Percentiles rank a stretch among this genome's conserved stretches.
phyloP scores from a whole-genome alignment of 2,113 vertebrate species.

The Tor tambroides region DNA sequence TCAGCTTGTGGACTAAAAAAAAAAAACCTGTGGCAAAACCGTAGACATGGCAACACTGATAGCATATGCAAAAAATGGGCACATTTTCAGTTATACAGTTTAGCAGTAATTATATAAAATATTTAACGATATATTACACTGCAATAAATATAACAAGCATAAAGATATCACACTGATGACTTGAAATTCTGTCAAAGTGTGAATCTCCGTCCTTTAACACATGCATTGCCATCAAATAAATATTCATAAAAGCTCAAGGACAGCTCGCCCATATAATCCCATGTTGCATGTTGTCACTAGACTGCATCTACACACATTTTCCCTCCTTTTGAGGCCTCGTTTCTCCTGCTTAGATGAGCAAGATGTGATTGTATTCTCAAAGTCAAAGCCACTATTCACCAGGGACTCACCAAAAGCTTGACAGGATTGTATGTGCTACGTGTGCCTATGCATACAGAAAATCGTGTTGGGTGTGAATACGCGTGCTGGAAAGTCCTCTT shows the following conservation, averaged over 20 bases:
- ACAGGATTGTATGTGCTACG: slow-evolving; percentile 36
- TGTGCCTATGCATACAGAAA: slow-evolving; percentile 27
- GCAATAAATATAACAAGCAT: not conserved
- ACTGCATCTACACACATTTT: not conserved
- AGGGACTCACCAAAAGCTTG: slow-evolving; percentile 58
- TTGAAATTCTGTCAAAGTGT: not conserved
- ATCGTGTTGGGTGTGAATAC: not conserved
- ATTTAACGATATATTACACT: not conserved
- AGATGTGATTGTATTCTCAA: slow-evolving; percentile 62
- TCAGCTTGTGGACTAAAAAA: no score
- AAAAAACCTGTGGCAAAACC: no score
- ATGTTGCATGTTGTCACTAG: not conserved
- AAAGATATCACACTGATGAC: not conserved
- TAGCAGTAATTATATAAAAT: not conserved
- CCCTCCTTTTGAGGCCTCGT: not conserved
- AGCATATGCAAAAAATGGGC: no score
- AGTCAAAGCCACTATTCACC: slow-evolving; percentile 60
- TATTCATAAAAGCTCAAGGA: slow-evolving; percentile 30
- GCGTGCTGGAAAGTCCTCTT: slow-evolving; percentile 20
- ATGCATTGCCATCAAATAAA: not conserved
- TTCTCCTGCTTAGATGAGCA: slow-evolving; percentile 39
- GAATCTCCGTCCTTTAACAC: not conserved
- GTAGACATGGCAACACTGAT: no score
- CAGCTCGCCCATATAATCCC: not conserved
- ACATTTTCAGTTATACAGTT: not conserved